Base-by-base conservation (phyloP, 1,140 invertebrate genomes). In the Drosophila sulfurigaster region DNA sequence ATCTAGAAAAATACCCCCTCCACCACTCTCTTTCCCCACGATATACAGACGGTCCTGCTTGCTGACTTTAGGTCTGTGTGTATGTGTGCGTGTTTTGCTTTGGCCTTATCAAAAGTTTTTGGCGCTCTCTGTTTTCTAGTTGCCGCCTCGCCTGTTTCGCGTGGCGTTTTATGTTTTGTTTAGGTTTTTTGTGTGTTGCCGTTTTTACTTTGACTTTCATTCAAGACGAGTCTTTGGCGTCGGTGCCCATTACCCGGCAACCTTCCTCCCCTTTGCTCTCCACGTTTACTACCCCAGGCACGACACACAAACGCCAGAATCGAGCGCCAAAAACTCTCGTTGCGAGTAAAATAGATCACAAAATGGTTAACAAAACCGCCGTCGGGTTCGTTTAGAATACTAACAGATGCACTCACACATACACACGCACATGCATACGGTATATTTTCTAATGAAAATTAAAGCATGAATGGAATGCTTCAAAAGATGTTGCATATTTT, bases 161-260 rank as follows among this genome's bases (percentile, higher is more conserved):
- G 70, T 66, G 45, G 52, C 72, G 80, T 80, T 91, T 80, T 89
- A 79, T 82, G 83, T 83, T 91, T 90, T 87, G 82, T 91, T 91
- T 91, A 86, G 90, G 77, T 88, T 83, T 88, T 90, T 91, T 91
- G 35, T 91, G 35, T 38, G 85, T 80, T 83, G 78, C 67, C 75
- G 82, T 68, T 91, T 91, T 91, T 91, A 92, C 91, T 92, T 91
- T 92, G 91, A 92, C 91, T 92, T 92, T 92, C 91, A 92, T 92
- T 91, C 78, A 92, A 91, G 86, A 90, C 76, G 73, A 88, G 60
- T 82, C 82, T 82, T 75, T 67, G 48, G 48, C 81, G 66, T 74
- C 78, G 76, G 45, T 41, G 59, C 51, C 80, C 58, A 32, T 48
- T 46, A 11, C 58, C 45, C 41, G 20, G 11, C 15, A 3, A n/a